A percentile compares a stretch with the other conserved stretches of the same genome.
phyloP scores from a whole-genome alignment of 2,797 vertebrate genomes.

The Pangasius macronema region DNA sequence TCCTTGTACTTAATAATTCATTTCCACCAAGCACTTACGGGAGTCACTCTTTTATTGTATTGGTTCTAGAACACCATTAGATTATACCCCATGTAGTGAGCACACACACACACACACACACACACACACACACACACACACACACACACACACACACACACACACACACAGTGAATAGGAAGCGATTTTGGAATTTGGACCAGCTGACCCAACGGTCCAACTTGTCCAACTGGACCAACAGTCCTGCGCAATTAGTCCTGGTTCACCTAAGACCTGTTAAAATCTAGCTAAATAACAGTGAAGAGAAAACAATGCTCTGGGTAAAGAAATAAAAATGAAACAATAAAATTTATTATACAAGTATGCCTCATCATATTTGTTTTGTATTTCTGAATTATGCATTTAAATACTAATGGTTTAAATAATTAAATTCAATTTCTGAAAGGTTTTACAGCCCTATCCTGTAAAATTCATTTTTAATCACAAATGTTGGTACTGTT shows the following conservation, averaged over 20 bases:
- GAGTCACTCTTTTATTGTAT: neutral
- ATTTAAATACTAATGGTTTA: neutral
- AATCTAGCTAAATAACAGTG: neutral
- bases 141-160: too few species aligned
- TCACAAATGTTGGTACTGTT: neutral
- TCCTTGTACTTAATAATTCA: neutral
- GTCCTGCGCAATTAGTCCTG: neutral
- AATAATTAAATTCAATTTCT: neutral
- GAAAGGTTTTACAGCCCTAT: neutral
- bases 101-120: neutral
- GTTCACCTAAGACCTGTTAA: neutral
- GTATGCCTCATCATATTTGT: neutral
- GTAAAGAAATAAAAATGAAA: neutral
- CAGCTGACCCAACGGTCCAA: neutral
- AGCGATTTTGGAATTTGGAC: neutral
- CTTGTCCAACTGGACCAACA: too few species aligned
- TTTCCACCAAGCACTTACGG: neutral
- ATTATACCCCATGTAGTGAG: neutral
- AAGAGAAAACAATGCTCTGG: neutral
- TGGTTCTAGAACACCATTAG: neutral
- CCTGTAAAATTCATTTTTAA: neutral
- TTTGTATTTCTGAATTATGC: neutral
- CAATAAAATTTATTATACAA: neutral
- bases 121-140: too few species aligned
- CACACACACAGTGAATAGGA: neutral